Percentiles rank a stretch among this genome's conserved stretches.
These are phyloP conservation scores for Ameiurus melas DNA, from an alignment of 2,113 vertebrate genomes.

Conservation along the genomic window DNA sequence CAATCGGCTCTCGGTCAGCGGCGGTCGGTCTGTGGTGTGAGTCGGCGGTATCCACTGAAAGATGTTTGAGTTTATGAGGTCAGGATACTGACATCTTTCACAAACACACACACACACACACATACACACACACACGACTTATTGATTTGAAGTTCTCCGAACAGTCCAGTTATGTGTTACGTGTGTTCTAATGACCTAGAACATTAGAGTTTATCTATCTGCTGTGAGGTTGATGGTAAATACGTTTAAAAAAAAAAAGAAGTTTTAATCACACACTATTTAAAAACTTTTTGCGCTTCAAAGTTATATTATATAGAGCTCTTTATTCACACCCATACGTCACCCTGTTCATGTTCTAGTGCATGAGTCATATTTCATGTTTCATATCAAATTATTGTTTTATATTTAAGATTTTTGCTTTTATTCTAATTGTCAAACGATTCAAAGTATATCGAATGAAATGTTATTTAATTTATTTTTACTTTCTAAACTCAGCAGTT, in stretches of 20 bases:
- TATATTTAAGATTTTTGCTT: not conserved
- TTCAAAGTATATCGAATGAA: no score
- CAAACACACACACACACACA: not conserved
- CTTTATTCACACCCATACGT: not conserved
- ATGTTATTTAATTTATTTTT: not conserved
- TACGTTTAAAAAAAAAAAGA: not conserved
- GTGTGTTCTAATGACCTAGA: not conserved
- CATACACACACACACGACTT: not conserved
- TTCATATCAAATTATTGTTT: not conserved
- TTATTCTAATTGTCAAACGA: not conserved
- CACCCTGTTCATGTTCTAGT: not conserved
- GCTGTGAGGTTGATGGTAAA: not conserved
- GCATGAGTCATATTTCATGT: not conserved
- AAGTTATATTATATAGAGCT: not conserved
- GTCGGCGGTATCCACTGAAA: slow-evolving; percentile 23
- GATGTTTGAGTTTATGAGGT: not conserved
- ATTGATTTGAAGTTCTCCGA: slow-evolving; percentile 2
- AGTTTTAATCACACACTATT: not conserved
- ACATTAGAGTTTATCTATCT: not conserved
- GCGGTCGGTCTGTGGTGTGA: slow-evolving; percentile 34
- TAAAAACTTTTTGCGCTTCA: not conserved
- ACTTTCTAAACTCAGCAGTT: not conserved
- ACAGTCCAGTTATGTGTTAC: not conserved
- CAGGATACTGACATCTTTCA: not conserved
- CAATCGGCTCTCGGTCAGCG: slow-evolving; percentile 5